Evolutionary conservation across 2,113 vertebrate genomes (phyloP).

Genomic region (Dasyornis broadbenti): DNA sequence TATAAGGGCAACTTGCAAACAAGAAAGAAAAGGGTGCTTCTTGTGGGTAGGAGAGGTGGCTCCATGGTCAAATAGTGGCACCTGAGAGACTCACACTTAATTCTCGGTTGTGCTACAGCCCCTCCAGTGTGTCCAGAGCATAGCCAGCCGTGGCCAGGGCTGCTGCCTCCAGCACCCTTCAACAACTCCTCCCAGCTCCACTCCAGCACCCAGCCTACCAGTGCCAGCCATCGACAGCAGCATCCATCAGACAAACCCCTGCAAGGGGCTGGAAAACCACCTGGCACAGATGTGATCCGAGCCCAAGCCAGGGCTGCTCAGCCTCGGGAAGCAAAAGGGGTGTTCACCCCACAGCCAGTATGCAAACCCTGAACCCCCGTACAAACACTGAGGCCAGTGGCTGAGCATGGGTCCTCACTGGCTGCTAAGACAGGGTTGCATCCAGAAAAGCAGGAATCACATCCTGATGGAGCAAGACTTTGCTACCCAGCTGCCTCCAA

Average conservation of each 20-base stretch:
- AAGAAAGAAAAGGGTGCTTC: neutral
- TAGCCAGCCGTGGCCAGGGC: neutral
- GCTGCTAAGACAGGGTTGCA: neutral
- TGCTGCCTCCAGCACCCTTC: neutral
- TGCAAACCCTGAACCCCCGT: neutral
- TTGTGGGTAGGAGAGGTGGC: neutral
- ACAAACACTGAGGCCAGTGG: neutral
- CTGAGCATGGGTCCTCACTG: fast-evolving
- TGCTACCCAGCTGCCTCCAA: neutral
- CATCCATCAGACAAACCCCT: neutral
- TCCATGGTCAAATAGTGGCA: neutral
- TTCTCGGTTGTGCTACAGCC: neutral
- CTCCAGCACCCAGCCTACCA: neutral
- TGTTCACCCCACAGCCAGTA: fast-evolving
- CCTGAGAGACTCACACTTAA: neutral
- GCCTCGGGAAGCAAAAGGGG: neutral
- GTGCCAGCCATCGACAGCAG: neutral
- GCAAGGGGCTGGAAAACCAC: neutral
- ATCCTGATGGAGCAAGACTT: neutral
- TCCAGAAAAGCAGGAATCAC: neutral
- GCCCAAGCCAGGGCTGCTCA: neutral
- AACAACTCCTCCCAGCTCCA: neutral
- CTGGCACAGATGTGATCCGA: fast-evolving
- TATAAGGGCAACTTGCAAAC: neutral
- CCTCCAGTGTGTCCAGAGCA: neutral